Evolutionary conservation across 1,140 invertebrate genomes (phyloP), one percentile per base, ranked within the genome.

Genomic region (Ruditapes philippinarum): DNA sequence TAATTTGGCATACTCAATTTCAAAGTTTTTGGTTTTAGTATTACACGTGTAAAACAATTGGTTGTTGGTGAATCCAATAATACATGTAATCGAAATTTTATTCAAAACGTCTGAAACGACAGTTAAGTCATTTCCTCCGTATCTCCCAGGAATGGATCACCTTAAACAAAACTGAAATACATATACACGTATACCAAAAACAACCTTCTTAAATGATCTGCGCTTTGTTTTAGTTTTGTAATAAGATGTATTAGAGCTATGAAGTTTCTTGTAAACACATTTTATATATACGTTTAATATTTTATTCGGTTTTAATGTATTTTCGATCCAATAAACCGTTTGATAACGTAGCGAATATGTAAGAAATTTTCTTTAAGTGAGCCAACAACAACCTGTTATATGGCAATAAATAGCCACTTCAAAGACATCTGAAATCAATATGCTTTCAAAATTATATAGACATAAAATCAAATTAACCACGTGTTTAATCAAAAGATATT

Each of bases 241-340:
- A 57, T 57, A 57, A 57, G 25, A 62, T 28, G 57, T 62, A n/a
- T 62, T 4, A 28, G 28, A 4, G 25, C 14, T 28, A 62, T 62
- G 38, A 70, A 38, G 65, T 40, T 1, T 70, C 65, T 38, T 70
- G 65, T 70, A 40, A 22, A 70, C 57, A 62, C 25, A 62, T 62
- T 7, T 62, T 70, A 17, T 70, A 70, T 70, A 38, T 38, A 33
- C 36, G 3, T 70, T 36, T 38, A 5, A 28, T 2, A 7, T 14
- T 31, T 31, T 65, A 33, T 36, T 70, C 31, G 14, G 19, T 70
- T 31, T 40, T 12, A 38, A 38, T n/a, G 65, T 33, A n/a, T 70
- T 70, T 36, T 19, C 36, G 5, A 19, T 19, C n/a, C 9, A n/a
- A 25, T 57, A 25, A 12, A 19, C 4, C 25, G n/a, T 57, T 70